These are phyloP conservation scores for Hippocampus mohnikei DNA, from an alignment of 2,113 vertebrate species.

Conservation along the genomic window DNA sequence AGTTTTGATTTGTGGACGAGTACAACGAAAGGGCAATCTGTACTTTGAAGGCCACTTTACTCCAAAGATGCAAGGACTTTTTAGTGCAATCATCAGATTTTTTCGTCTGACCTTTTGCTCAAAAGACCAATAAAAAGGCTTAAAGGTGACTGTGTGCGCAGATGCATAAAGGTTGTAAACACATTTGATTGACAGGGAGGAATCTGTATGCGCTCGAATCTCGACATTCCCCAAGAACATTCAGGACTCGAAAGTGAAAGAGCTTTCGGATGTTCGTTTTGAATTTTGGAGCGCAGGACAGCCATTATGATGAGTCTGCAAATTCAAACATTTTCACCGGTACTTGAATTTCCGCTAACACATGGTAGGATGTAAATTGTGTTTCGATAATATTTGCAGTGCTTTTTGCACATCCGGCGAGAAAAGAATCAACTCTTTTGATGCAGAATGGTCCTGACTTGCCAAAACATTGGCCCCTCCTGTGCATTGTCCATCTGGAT, in stretches of 20 bases:
- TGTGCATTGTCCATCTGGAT: too few species aligned
- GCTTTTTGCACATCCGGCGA: too few species aligned
- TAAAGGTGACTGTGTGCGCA: conserved; percentile 2
- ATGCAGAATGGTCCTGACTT: too few species aligned
- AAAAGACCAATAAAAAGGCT: background rate
- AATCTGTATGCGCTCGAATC: background rate
- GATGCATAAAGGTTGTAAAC: conserved; percentile 25
- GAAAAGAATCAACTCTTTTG: too few species aligned
- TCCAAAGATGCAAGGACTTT: conserved; percentile 30
- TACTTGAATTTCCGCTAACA: too few species aligned
- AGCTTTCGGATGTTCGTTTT: background rate
- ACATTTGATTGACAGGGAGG: conserved; percentile 13
- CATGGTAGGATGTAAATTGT: too few species aligned
- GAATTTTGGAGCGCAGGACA: too few species aligned
- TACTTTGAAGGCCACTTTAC: conserved; percentile 3
- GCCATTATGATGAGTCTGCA: too few species aligned
- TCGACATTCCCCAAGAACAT: background rate
- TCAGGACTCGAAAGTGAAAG: background rate
- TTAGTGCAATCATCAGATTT: conserved; percentile 33
- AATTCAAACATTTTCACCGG: too few species aligned
- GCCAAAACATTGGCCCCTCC: too few species aligned
- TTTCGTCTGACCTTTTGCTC: conserved; percentile 38
- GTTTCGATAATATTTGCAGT: too few species aligned
- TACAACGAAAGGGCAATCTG: background rate
- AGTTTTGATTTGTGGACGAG: background rate